These are phyloP conservation scores for Lacerta bilineata DNA, from an alignment of 2,797 vertebrate genomes.

Conservation along the genomic window DNA sequence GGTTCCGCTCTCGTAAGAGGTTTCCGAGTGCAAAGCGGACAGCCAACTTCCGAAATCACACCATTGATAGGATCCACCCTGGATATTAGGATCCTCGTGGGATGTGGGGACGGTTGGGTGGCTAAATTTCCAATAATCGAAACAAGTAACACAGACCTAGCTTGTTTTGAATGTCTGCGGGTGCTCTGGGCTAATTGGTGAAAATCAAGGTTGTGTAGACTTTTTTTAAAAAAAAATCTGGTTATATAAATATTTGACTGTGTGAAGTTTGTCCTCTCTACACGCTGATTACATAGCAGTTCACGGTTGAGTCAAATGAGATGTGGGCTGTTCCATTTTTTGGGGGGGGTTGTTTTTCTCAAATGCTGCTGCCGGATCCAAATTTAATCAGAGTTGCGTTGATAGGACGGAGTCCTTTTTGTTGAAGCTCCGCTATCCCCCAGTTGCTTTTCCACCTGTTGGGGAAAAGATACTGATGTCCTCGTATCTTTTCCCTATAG, in stretches of 20 bases:
- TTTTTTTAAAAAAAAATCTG: neutral
- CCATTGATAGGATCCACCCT: too few relatives aligned
- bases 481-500: neutral
- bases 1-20: too few relatives aligned
- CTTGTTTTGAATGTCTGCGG: neutral
- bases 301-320: neutral
- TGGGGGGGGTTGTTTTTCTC: too few relatives aligned
- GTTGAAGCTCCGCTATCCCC: too few relatives aligned
- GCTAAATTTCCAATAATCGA: too few relatives aligned
- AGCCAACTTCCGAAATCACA: too few relatives aligned
- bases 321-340: too few relatives aligned
- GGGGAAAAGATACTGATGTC: neutral
- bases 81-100: too few relatives aligned
- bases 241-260: conserved; percentile 15
- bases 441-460: neutral
- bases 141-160: too few relatives aligned
- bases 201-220: conserved; percentile 1
- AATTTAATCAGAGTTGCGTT: neutral
- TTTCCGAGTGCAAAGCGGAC: too few relatives aligned
- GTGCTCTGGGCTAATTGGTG: neutral
- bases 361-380: neutral
- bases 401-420: too few relatives aligned
- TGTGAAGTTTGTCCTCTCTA: neutral
- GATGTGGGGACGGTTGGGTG: too few relatives aligned
- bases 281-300: neutral